Percentiles rank a stretch among this genome's conserved stretches.
These are phyloP conservation scores for Amblyornis subalaris DNA, from an alignment of 2,113 vertebrate genomes.

Conservation along the genomic window DNA sequence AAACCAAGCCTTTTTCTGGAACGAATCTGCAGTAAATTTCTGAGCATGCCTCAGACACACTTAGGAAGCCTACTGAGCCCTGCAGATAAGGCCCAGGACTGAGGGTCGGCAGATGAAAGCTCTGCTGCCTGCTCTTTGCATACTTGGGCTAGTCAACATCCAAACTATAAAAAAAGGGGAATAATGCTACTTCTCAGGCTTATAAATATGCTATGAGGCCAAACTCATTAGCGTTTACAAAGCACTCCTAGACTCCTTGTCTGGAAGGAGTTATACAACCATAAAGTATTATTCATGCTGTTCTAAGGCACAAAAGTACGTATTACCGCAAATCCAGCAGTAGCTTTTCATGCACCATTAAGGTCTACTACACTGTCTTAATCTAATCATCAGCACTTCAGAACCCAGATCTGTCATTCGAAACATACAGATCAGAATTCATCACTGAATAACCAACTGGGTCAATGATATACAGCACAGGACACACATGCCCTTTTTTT, in stretches of 20 bases:
- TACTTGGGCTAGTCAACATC: not conserved
- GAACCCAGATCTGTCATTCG: conserved; percentile 39
- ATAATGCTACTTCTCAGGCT: conserved; percentile 11
- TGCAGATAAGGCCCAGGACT: not conserved
- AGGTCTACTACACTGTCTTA: conserved; percentile 48
- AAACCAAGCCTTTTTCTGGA: not conserved
- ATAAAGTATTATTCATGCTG: conserved; percentile 47
- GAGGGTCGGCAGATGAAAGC: not conserved
- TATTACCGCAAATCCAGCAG: conserved; percentile 56
- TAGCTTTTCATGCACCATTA: conserved; percentile 54
- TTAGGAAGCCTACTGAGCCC: not conserved
- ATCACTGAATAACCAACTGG: conserved; percentile 39
- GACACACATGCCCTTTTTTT: not conserved
- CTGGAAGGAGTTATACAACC: conserved; percentile 47
- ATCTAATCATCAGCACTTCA: conserved; percentile 59
- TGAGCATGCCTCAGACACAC: not conserved
- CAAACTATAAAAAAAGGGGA: not conserved
- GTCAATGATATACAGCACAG: not conserved
- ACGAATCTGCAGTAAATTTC: not conserved
- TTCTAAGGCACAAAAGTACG: conserved; percentile 39
- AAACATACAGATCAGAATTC: conserved; percentile 31
- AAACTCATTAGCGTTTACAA: conserved; percentile 53
- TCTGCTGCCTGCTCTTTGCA: not conserved
- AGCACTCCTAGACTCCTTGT: conserved; percentile 27
- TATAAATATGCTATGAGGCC: conserved; percentile 46